Evolutionary conservation across 2,888 invertebrate genomes (phyloP).

Genomic region (Lasioglossum malachurum): DNA sequence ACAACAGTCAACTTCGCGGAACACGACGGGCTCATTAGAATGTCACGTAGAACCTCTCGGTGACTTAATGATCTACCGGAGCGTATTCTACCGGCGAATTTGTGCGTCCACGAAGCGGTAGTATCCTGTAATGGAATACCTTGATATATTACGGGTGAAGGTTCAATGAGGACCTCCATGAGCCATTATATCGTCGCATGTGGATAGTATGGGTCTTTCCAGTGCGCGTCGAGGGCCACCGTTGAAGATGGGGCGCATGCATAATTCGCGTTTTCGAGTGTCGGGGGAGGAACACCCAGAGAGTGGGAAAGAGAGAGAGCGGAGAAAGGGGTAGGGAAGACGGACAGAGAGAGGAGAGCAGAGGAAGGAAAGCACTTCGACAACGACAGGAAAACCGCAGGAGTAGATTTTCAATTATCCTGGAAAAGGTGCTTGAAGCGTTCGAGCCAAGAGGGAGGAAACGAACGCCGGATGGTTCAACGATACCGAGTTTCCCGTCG

Average conservation of each 20-base stretch:
- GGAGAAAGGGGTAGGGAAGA: slow-evolving; percentile 1
- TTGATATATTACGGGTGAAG: not conserved
- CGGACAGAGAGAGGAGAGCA: slow-evolving; percentile 6
- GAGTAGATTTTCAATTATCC: slow-evolving; percentile 68
- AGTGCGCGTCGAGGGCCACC: slow-evolving; percentile 27
- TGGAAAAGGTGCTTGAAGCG: slow-evolving; percentile 57
- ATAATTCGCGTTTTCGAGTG: slow-evolving; percentile 58
- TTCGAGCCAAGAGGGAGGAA: slow-evolving; percentile 38
- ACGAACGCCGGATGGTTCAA: slow-evolving; percentile 22
- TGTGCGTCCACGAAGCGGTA: not conserved
- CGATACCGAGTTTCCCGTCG: not conserved
- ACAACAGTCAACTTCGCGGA: not conserved
- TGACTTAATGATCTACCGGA: not conserved
- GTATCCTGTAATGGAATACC: slow-evolving; percentile 2
- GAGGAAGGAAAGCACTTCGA: slow-evolving; percentile 51
- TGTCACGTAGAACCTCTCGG: not conserved
- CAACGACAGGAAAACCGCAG: slow-evolving; percentile 48
- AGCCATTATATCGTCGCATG: slow-evolving; percentile 5
- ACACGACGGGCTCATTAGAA: slow-evolving; percentile 2
- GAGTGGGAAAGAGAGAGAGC: not conserved
- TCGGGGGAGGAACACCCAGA: not conserved
- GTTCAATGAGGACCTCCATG: slow-evolving; percentile 21
- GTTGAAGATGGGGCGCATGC: slow-evolving; percentile 44
- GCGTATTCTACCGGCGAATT: slow-evolving; percentile 6
- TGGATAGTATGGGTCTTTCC: slow-evolving; percentile 11